Evolutionary conservation across 1,140 invertebrate species (phyloP).

Genomic region (Ceratina australensis): DNA sequence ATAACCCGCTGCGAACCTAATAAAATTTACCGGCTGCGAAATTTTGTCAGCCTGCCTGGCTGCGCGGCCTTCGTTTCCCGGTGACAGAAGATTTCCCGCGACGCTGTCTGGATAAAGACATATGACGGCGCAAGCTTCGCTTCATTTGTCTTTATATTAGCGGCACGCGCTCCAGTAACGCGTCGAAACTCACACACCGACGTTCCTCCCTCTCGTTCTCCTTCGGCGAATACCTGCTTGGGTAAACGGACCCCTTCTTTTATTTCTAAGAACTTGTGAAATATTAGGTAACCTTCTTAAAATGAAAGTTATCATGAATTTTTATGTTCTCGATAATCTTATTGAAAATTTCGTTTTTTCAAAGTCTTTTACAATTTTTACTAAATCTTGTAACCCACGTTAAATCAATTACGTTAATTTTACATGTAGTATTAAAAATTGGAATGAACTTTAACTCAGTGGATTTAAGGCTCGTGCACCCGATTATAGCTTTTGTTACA

Average conservation of each 20-base stretch:
- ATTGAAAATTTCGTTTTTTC: no score
- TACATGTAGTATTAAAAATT: no score
- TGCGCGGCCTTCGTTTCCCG: background rate
- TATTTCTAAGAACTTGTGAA: background rate
- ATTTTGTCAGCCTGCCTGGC: conserved; percentile 66
- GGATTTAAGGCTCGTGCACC: no score
- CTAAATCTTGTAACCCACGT: no score
- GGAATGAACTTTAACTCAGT: no score
- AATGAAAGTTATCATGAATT: background rate
- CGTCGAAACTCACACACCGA: background rate
- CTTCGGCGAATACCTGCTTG: background rate
- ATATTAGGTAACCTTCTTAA: conserved; percentile 12
- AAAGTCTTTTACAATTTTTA: no score
- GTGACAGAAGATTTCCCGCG: conserved; percentile 64
- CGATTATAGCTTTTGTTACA: background rate
- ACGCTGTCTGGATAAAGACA: conserved; percentile 75
- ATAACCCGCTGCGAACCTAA: conserved; percentile 59
- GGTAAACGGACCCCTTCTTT: background rate
- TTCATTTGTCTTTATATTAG: conserved; percentile 80
- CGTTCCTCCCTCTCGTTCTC: background rate
- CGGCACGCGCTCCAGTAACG: conserved; percentile 63
- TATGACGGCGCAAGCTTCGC: conserved; percentile 69
- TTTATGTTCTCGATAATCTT: no score
- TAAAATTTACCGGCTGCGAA: conserved; percentile 53
- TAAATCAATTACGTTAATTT: no score